Evolutionary conservation across 2,888 invertebrate genomes (phyloP).

Genomic region (Latrodectus elegans): DNA sequence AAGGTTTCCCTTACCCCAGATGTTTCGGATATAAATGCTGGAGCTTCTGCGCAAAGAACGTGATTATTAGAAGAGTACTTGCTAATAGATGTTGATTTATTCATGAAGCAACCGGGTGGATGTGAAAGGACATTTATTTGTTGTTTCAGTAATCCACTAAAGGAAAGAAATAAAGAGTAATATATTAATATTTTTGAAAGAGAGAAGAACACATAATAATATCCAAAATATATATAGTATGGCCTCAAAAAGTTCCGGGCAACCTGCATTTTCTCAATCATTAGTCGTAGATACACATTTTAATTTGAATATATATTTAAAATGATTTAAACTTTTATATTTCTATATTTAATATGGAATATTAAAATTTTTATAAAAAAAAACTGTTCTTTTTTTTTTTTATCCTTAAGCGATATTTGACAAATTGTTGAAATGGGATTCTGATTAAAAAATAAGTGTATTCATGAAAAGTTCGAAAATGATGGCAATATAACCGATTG

Average conservation of each 20-base stretch:
- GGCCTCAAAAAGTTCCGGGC: not conserved
- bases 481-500: too few relatives aligned
- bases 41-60: not conserved
- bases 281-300: too few relatives aligned
- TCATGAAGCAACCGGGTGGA: not conserved
- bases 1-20: not conserved
- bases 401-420: too few relatives aligned
- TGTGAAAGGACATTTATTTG: not conserved
- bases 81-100: not conserved
- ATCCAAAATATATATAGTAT: not conserved
- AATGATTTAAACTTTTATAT: too few relatives aligned
- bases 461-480: too few relatives aligned
- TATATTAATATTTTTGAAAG: not conserved
- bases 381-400: too few relatives aligned
- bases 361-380: too few relatives aligned
- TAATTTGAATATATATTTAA: too few relatives aligned
- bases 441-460: too few relatives aligned
- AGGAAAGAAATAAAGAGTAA: not conserved
- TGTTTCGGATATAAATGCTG: not conserved
- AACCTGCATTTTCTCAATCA: too few relatives aligned
- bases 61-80: not conserved
- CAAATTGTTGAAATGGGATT: too few relatives aligned
- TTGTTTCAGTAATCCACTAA: not conserved
- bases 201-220: not conserved
- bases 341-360: too few relatives aligned